These are phyloP conservation scores for Falcaria lacertinaria DNA, from an alignment of 2,888 invertebrate species.

Conservation along the genomic window DNA sequence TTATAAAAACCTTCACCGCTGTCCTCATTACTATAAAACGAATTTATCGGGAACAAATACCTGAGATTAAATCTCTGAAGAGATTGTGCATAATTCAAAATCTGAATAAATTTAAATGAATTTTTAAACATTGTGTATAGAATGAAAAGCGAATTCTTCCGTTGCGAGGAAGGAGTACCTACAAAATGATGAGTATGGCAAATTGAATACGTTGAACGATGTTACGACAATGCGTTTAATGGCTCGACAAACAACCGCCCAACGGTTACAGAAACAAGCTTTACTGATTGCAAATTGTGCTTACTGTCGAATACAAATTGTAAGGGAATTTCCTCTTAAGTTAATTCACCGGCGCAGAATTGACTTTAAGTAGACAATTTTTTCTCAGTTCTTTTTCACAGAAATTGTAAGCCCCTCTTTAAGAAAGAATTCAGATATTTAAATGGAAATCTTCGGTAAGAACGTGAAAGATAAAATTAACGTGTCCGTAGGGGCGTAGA, in stretches of 20 bases:
- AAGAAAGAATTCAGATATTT: slow-evolving; percentile 23
- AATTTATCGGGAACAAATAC: too few species aligned
- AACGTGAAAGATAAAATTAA: slow-evolving; percentile 14
- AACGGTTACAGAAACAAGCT: slow-evolving; percentile 52
- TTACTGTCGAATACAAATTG: slow-evolving; percentile 65
- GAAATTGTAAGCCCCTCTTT: slow-evolving; percentile 32
- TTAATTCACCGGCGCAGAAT: slow-evolving; percentile 52
- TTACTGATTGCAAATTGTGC: slow-evolving; percentile 72
- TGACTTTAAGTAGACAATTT: slow-evolving; percentile 48
- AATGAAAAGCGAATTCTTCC: neutral
- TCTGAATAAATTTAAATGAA: neutral
- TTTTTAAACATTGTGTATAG: neutral
- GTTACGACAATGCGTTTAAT: slow-evolving; percentile 41
- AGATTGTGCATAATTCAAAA: neutral
- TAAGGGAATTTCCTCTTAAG: slow-evolving; percentile 57
- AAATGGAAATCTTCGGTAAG: slow-evolving; percentile 11
- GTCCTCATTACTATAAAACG: neutral
- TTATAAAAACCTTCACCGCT: neutral
- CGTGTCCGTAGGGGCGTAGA: slow-evolving; percentile 5
- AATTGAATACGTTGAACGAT: slow-evolving; percentile 10
- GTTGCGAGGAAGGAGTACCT: neutral
- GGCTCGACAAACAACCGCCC: slow-evolving; percentile 48
- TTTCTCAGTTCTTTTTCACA: slow-evolving; percentile 13
- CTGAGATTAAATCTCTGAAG: too few species aligned
- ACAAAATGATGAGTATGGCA: neutral